Evolutionary conservation across 2,888 invertebrate genomes (phyloP).

Genomic region (Epinotia bilunana): DNA sequence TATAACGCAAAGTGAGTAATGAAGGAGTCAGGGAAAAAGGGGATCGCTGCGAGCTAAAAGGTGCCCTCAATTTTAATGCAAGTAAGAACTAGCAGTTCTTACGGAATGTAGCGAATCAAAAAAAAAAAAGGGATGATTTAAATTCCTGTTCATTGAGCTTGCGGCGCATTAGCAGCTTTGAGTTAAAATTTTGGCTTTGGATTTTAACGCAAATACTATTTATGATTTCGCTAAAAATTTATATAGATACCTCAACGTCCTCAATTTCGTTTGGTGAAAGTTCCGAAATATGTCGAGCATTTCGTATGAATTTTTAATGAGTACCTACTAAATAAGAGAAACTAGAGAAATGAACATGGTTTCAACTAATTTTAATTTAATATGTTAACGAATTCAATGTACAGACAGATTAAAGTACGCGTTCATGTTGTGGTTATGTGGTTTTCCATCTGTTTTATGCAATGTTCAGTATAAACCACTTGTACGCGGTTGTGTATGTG

Average conservation of each 20-base stretch:
- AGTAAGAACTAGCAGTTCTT: conserved; percentile 9
- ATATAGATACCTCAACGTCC: neutral
- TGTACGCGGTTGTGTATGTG: too few relatives aligned
- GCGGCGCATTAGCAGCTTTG: neutral
- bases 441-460: neutral
- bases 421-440: neutral
- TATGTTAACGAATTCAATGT: neutral
- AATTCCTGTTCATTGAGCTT: conserved; percentile 1
- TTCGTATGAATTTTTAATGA: neutral
- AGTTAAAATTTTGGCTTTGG: neutral
- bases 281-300: too few relatives aligned
- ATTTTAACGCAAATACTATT: neutral
- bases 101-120: conserved; percentile 1
- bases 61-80: conserved; percentile 35
- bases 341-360: neutral
- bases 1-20: conserved; percentile 24
- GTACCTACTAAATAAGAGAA: neutral
- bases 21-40: conserved; percentile 4
- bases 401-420: neutral
- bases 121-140: conserved; percentile 1
- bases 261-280: too few relatives aligned
- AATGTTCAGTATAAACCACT: neutral
- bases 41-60: conserved; percentile 34
- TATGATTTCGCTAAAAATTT: neutral
- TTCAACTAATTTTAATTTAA: neutral